Evolutionary conservation across 2,113 vertebrate genomes (phyloP), one percentile per base, ranked within the genome.

Genomic region (Salvelinus alpinus): DNA sequence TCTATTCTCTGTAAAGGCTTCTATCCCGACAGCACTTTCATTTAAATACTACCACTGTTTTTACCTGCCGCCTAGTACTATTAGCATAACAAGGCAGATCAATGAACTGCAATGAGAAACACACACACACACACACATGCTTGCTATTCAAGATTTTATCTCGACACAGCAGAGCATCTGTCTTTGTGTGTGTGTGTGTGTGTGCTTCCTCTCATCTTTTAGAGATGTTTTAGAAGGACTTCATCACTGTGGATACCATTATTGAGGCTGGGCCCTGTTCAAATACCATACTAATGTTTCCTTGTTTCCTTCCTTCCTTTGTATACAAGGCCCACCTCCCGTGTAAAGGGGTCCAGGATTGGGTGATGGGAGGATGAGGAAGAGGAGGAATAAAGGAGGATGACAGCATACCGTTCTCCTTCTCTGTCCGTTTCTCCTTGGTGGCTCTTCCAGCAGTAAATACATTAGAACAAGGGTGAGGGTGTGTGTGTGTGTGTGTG

Each of bases 11-110:
- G 89, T 86, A 85, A 87, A 9, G 24, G 84, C 85, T 83, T 84
- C 73, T 18, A 54, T 54, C 51, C 51, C 12, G 13, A 54, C 51
- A 54, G 51, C 51, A 18, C 93, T 94, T 93, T 95, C 89, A 97
- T 96, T 96, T 96, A 93, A 95, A 96, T 96, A 96, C 92, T 82
- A 83, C 88, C 91, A 86, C 89, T 84, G 83, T 88, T 86, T 87
- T 90, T 86, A 54, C 86, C 80, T 80, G 31, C 66, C 9, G 1
- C 80, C 31, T 54, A 78, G 89, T 74, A 76, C 81, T 81, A 91
- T 89, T 92, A 90, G 91, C 93, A 94, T 92, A 94, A 94, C 83
- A 24, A 78, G 83, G 16, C 86, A 76, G 82, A 93, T 94, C 93
- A 93, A 93, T 95, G 94, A 93, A 88, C 93, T 90, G 20, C 74